Conservation (phyloP, 2,113 vertebrate species). For the Amphiprion ocellaris region DNA sequence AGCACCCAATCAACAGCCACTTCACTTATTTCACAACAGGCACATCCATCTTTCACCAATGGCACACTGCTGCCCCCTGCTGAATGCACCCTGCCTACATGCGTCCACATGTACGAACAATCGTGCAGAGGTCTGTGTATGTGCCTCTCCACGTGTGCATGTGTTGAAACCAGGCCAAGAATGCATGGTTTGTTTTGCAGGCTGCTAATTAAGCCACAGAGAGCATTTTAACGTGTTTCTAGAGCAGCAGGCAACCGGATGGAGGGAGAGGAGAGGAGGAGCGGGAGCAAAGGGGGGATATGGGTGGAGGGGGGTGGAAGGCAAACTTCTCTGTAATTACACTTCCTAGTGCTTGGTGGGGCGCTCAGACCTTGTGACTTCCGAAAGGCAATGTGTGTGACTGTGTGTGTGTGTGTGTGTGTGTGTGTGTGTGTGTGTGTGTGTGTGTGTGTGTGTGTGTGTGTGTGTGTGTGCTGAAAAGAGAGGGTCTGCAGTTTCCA, state of each 20-base stretch:
- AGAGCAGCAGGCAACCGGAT: constrained; percentile 86
- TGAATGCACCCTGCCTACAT: constrained; percentile 32
- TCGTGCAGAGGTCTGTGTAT: constrained; percentile 16
- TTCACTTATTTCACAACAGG: constrained; percentile 31
- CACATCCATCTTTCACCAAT: constrained; percentile 16
- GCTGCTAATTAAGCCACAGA: constrained; percentile 85
- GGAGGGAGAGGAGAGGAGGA: constrained; percentile 66
- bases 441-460: constrained; percentile 13
- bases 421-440: constrained; percentile 31
- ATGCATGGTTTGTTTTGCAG: constrained; percentile 83
- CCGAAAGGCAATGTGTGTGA: constrained; percentile 45
- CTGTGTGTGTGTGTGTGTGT: constrained; percentile 17
- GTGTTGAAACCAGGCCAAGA: constrained; percentile 76
- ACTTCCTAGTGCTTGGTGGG: constrained; percentile 71
- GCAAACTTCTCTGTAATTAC: constrained; percentile 82
- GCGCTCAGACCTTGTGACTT: constrained; percentile 65
- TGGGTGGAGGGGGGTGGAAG: constrained; percentile 24
- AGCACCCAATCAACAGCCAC: constrained; percentile 47
- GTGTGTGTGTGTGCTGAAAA: constrained; percentile 48
- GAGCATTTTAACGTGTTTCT: constrained; percentile 83
- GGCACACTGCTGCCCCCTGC: constrained; percentile 73
- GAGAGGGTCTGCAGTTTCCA: constrained; percentile 66
- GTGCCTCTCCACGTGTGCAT: constrained; percentile 31
- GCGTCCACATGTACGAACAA: constrained; percentile 36
- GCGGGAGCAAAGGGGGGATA: constrained; percentile 31